Conservation (phyloP, 2,888 invertebrate species). For the Hybos culiciformis region DNA sequence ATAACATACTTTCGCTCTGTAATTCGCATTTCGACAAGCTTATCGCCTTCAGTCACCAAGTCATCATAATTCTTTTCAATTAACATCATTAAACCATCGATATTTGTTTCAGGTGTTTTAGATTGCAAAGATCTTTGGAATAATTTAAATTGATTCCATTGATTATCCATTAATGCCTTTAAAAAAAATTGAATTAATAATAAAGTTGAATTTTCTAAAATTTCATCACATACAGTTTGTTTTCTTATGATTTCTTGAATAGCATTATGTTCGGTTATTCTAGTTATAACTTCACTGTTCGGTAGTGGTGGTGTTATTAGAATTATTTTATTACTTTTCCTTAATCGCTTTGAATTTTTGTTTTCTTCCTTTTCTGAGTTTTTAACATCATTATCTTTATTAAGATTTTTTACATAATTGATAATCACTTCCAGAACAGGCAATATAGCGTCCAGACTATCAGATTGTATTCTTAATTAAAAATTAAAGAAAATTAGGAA, state of each 20-base stretch:
- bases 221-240: slow-evolving; percentile 23
- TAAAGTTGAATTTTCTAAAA: background rate
- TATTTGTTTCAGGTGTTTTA: slow-evolving; percentile 29
- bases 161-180: slow-evolving; percentile 22
- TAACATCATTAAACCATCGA: slow-evolving; percentile 30
- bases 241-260: slow-evolving; percentile 29
- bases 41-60: slow-evolving; percentile 31
- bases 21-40: slow-evolving; percentile 27
- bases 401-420: slow-evolving; percentile 9
- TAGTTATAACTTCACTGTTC: slow-evolving; percentile 24
- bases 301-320: slow-evolving; percentile 24
- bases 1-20: slow-evolving; percentile 25
- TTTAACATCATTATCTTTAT: slow-evolving; percentile 14
- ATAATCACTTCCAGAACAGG: slow-evolving; percentile 28
- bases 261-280: slow-evolving; percentile 28
- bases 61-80: slow-evolving; percentile 35
- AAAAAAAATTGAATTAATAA: background rate
- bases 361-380: slow-evolving; percentile 17
- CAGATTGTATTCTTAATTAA: slow-evolving; percentile 29
- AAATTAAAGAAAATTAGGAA: background rate
- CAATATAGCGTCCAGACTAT: slow-evolving; percentile 29
- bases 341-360: slow-evolving; percentile 14
- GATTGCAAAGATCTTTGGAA: slow-evolving; percentile 30
- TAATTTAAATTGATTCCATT: slow-evolving; percentile 33
- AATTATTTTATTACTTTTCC: too few relatives aligned